A percentile compares a stretch with the other conserved stretches of the same genome.
Conservation (phyloP, 1,140 invertebrate genomes). For the Oreohelix idahoensis region DNA sequence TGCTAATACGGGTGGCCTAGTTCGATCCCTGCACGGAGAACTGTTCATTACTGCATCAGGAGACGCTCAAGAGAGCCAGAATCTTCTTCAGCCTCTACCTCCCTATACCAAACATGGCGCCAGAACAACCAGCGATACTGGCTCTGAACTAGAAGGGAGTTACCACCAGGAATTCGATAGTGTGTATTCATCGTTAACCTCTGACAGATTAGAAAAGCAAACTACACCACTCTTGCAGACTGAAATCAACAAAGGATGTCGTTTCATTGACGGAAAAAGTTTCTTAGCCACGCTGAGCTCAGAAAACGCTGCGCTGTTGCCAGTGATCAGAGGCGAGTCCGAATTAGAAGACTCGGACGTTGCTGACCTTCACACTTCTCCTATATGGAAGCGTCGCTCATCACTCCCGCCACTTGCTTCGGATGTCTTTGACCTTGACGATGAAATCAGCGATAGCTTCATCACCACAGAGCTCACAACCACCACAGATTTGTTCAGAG, state of each 20-base stretch:
- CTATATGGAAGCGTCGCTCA: constrained; percentile 62
- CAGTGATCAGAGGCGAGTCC: constrained; percentile 34
- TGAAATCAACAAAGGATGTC: constrained; percentile 58
- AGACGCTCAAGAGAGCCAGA: background rate
- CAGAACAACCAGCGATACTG: constrained; percentile 14
- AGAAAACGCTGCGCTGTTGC: constrained; percentile 58
- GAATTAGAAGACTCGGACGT: constrained; percentile 22
- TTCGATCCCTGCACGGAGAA: constrained; percentile 29
- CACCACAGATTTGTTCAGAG: background rate
- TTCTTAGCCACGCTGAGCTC: constrained; percentile 68
- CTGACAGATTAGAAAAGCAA: constrained; percentile 34
- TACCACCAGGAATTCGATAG: constrained; percentile 29
- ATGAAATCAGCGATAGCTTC: constrained; percentile 27
- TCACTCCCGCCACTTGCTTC: constrained; percentile 40
- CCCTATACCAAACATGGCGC: constrained; percentile 14
- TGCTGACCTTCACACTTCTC: constrained; percentile 41
- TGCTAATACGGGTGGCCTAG: constrained; percentile 29
- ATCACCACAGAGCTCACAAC: constrained; percentile 7
- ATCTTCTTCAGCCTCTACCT: constrained; percentile 29
- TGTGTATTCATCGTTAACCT: constrained; percentile 32
- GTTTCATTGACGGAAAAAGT: constrained; percentile 69
- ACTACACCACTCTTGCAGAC: constrained; percentile 51
- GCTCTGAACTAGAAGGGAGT: constrained; percentile 23
- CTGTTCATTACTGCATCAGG: background rate
- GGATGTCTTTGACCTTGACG: constrained; percentile 44